Conservation (phyloP, 2,888 invertebrate species). For the Amitus sp. region DNA sequence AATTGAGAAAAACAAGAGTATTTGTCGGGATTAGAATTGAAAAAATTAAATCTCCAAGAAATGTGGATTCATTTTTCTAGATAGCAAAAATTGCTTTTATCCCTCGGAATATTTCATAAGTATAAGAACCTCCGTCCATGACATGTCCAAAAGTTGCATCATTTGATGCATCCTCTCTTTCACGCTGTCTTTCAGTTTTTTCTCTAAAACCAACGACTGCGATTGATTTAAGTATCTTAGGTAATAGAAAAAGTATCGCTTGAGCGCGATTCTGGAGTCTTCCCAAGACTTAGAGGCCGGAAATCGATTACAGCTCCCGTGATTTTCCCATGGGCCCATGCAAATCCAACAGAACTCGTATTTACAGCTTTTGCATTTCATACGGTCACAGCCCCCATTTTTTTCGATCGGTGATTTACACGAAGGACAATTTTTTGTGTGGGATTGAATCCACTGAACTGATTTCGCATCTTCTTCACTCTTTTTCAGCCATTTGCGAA, state of each 20-base stretch:
- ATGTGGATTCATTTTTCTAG: too few relatives aligned
- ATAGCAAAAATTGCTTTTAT: too few relatives aligned
- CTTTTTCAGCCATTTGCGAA: constrained; percentile 97
- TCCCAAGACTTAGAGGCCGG: constrained; percentile 94
- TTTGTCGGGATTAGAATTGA: too few relatives aligned
- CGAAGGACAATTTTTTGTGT: constrained; percentile 98
- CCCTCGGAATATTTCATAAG: too few relatives aligned
- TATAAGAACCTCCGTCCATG: too few relatives aligned
- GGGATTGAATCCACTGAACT: constrained; percentile 99
- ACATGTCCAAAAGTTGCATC: too few relatives aligned
- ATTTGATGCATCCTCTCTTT: too few relatives aligned
- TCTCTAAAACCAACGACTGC: too few relatives aligned
- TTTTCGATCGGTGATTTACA: constrained; percentile 97
- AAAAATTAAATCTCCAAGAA: too few relatives aligned
- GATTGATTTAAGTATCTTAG: constrained; percentile 99
- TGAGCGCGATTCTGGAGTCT: constrained; percentile 90
- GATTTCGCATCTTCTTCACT: constrained; percentile 99
- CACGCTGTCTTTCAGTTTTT: too few relatives aligned
- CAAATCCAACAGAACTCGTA: constrained; percentile 99
- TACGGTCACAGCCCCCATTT: constrained; percentile 99
- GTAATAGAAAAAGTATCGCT: constrained; percentile 98
- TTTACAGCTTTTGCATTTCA: constrained; percentile 98
- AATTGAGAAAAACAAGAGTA: too few relatives aligned
- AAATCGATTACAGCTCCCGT: constrained; percentile 79
- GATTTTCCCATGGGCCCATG: constrained; percentile 98